phyloP scores from a whole-genome alignment of 2,797 vertebrate genomes.

The Megalops cyprinoides region DNA sequence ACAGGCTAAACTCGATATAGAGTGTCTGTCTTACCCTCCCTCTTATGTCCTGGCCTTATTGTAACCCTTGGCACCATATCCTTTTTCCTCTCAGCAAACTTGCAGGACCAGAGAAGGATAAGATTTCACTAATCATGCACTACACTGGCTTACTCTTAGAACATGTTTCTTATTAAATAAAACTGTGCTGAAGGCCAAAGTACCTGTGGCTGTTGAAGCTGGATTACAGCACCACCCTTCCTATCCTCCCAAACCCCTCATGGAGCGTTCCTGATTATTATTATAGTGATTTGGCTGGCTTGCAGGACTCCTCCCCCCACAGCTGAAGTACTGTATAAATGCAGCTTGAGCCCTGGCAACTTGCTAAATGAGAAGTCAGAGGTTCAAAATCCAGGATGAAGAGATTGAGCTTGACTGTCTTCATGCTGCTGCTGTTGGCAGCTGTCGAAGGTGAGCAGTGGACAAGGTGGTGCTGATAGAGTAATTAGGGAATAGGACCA shows the following conservation, averaged over 20 bases:
- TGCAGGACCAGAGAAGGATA: no score
- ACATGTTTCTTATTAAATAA: no score
- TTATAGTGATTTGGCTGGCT: conserved; percentile 9
- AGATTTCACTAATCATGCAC: no score
- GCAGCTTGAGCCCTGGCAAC: conserved; percentile 18
- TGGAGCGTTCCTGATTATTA: conserved; percentile 13
- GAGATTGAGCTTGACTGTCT: conserved; percentile 37
- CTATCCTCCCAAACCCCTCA: background rate
- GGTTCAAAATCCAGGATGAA: conserved; percentile 40
- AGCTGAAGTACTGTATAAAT: conserved; percentile 47
- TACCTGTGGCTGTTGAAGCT: background rate
- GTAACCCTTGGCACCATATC: no score
- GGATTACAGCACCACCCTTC: no score
- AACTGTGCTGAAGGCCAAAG: no score
- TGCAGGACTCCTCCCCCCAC: conserved; percentile 40
- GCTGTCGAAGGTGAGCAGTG: conserved; percentile 38
- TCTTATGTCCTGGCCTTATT: no score
- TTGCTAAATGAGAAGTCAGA: conserved; percentile 25
- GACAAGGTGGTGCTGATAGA: background rate
- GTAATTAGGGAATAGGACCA: no score
- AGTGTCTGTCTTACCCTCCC: no score
- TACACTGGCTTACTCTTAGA: no score
- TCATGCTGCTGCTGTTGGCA: conserved; percentile 52
- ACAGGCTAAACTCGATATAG: no score
- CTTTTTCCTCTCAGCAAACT: no score